A percentile compares a stretch with the other conserved stretches of the same genome.
Evolutionary conservation across 2,113 vertebrate species (phyloP).

Genomic region (Atrichornis clamosus): DNA sequence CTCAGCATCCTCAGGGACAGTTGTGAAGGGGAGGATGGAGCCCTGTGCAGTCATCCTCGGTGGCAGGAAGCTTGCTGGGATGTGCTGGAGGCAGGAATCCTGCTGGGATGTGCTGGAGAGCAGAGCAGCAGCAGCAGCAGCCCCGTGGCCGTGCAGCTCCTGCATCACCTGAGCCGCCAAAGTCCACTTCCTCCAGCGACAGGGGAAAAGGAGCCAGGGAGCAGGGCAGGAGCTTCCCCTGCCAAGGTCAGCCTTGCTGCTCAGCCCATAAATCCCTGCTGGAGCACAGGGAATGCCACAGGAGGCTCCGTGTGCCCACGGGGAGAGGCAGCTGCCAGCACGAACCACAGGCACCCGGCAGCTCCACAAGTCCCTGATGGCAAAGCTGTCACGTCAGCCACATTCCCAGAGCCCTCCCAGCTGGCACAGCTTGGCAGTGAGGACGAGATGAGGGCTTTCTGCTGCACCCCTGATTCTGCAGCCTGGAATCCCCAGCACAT

Average conservation of each 20-base stretch:
- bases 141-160: not conserved
- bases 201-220: not conserved
- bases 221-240: not conserved
- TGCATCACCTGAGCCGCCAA: not conserved
- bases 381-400: not conserved
- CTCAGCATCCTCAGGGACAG: not conserved
- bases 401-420: not conserved
- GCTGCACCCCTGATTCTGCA: not conserved
- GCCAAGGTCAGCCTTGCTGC: not conserved
- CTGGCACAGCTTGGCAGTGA: not conserved
- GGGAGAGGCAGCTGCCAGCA: not conserved
- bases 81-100: not conserved
- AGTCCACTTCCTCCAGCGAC: not conserved
- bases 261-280: not conserved
- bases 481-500: not conserved
- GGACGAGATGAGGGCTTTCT: not conserved
- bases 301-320: not conserved
- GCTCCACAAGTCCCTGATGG: not conserved
- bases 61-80: not conserved
- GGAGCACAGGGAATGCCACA: not conserved
- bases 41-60: accelerated
- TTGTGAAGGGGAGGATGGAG: not conserved
- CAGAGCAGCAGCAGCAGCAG: not conserved
- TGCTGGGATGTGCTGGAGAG: not conserved
- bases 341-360: not conserved